Base-by-base conservation (phyloP, 2,888 invertebrate species). In the Megamerina dolium region DNA sequence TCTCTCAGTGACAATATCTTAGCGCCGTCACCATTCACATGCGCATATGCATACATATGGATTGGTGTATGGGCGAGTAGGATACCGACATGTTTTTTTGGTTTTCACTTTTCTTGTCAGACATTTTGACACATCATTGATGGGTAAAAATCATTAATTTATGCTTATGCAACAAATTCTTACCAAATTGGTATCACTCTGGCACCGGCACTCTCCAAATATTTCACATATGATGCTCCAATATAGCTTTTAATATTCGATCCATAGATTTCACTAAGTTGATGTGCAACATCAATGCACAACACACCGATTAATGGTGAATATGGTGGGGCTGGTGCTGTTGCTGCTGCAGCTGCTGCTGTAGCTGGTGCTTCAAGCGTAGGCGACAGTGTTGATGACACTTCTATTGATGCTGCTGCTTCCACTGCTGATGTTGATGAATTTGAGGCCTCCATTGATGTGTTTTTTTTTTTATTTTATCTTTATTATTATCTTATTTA, bases 221-320 rank as follows among this genome's bases (percentile, higher is more conserved):
- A 86, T 66, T 91, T 90, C 1, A 92, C 87, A 62, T 93, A 93
- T 0, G 87, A 85, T 0, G 88, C 83, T 0, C 85, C 83, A 39
- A 93, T 83, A 59, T 83, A 91, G 58, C 85, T 85, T 5, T 76
- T 73, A 58, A 77, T 79, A 37, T 74, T 66, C 6, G 73, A 26
- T 0, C 76, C 76, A 61, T 75, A 82, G 39, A 72, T 68, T 5
- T 72, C 53, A 16, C 75, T 69, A 2, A 85, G 66, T 31, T 73
- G 69, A 38, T 66, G 61, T 1, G 80, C 77, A 42, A 78, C 72
- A 66, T 87, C 86, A 61, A 86, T 83, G 2, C 84, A 73, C 45
- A 88, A 68, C 37, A 87, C 73, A n/a, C 87, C 87, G 48, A 83
- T 75, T 44, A 81, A 76, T 1, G 83, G 81, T 16, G 13, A 9